Conservation (phyloP, 2,888 invertebrate genomes). For the Stenchaetothrips biformis region DNA sequence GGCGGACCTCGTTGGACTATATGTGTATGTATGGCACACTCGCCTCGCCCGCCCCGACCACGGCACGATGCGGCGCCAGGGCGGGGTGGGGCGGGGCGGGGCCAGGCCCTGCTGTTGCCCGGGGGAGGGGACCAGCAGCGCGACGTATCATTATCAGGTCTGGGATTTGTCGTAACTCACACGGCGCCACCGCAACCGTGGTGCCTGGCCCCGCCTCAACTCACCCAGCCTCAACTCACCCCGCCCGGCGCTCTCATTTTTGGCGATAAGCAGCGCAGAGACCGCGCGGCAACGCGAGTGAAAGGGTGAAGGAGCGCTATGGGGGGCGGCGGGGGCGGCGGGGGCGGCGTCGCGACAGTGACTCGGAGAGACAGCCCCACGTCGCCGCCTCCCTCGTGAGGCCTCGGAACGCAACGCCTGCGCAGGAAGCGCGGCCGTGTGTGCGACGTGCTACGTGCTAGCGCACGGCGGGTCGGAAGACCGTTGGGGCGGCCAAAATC, state of each 20-base stretch:
- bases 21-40: too few species aligned
- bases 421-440: too few species aligned
- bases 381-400: too few species aligned
- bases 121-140: neutral
- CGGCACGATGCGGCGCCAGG: neutral
- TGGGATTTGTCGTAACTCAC: constrained; percentile 23
- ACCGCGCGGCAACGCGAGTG: neutral
- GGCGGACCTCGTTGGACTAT: too few species aligned
- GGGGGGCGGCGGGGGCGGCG: neutral
- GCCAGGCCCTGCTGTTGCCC: neutral
- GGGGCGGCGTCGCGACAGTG: neutral
- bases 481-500: too few species aligned
- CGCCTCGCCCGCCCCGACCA: too few species aligned
- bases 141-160: constrained; percentile 18
- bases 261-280: neutral
- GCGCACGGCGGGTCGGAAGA: too few species aligned
- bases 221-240: too few species aligned
- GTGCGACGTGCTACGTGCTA: too few species aligned
- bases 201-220: neutral
- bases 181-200: neutral
- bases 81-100: neutral
- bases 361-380: neutral
- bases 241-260: too few species aligned
- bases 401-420: too few species aligned
- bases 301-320: neutral